Conservation (phyloP, 1,140 invertebrate species). For the Bombus terrestris region DNA sequence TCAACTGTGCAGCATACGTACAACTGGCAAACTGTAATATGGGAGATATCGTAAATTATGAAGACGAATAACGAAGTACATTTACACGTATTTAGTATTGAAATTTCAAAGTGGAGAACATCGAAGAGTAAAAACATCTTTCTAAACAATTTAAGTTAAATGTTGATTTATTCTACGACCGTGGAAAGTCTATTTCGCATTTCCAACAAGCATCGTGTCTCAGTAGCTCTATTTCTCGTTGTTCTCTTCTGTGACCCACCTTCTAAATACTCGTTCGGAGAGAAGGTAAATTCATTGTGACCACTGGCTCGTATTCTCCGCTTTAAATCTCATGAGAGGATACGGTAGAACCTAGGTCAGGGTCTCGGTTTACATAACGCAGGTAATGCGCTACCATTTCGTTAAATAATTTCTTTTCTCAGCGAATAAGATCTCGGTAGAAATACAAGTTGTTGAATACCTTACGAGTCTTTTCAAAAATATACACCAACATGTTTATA, state of each 20-base stretch:
- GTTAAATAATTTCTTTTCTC: background rate
- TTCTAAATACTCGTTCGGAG: conserved; percentile 7
- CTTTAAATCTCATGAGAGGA: background rate
- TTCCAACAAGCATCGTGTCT: background rate
- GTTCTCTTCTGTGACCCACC: background rate
- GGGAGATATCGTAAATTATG: too few species aligned
- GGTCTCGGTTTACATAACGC: conserved; percentile 7
- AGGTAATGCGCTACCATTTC: too few species aligned
- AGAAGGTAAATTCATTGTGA: conserved; percentile 26
- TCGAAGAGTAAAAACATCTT: background rate
- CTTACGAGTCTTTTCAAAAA: background rate
- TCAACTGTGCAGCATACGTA: too few species aligned
- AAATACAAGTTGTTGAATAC: background rate
- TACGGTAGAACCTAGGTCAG: background rate
- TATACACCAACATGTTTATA: background rate
- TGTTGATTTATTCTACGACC: background rate
- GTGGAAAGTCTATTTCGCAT: background rate
- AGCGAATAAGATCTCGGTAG: background rate
- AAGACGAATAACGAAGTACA: too few species aligned
- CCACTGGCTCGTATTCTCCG: background rate
- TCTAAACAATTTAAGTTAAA: background rate
- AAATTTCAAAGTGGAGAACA: background rate
- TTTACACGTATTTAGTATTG: background rate
- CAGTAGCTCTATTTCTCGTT: background rate
- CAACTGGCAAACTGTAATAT: too few species aligned